A percentile compares a stretch with the other conserved stretches of the same genome.
These are phyloP conservation scores for Gryon sp. DNA, from an alignment of 1,140 invertebrate genomes.

Conservation along the genomic window DNA sequence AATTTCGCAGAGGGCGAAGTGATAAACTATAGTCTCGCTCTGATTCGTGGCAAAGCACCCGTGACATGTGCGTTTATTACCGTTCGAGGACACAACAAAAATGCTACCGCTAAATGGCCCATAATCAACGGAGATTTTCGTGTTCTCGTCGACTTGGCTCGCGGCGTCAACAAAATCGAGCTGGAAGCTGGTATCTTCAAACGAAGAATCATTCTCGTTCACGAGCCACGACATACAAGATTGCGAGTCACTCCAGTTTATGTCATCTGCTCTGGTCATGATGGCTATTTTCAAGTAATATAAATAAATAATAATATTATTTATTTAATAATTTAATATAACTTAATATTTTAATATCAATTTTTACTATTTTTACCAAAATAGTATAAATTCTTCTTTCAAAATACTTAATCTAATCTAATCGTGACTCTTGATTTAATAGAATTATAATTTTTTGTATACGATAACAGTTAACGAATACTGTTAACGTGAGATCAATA, in stretches of 20 bases:
- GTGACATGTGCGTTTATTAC: constrained; percentile 67
- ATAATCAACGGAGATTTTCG: constrained; percentile 75
- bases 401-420: too few species aligned
- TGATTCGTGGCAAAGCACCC: constrained; percentile 72
- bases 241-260: constrained; percentile 84
- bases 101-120: constrained; percentile 72
- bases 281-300: constrained; percentile 86
- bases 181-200: constrained; percentile 71
- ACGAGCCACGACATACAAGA: constrained; percentile 74
- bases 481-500: too few species aligned
- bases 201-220: constrained; percentile 67
- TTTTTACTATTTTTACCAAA: too few species aligned
- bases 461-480: too few species aligned
- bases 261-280: constrained; percentile 86
- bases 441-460: too few species aligned
- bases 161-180: constrained; percentile 73
- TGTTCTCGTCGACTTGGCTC: constrained; percentile 70
- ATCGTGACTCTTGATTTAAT: too few species aligned
- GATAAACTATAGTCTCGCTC: constrained; percentile 73
- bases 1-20: constrained; percentile 74
- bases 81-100: constrained; percentile 69
- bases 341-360: too few species aligned
- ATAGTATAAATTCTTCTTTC: too few species aligned
- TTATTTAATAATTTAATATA: too few species aligned
- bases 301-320: background rate